Evolutionary conservation across 1,140 invertebrate genomes (phyloP).

Genomic region (Hylaeus volcanicus): DNA sequence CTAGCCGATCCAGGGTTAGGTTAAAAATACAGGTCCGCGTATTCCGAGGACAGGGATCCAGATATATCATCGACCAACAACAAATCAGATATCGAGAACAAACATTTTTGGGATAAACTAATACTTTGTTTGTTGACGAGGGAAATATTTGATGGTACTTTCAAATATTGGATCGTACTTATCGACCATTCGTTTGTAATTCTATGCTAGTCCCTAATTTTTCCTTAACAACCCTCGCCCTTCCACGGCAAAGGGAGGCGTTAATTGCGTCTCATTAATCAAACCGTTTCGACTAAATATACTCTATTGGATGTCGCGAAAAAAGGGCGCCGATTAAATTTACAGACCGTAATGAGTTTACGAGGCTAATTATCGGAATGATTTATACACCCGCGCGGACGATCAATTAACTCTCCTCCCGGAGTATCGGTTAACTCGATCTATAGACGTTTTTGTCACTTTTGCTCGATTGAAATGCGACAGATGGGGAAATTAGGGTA

Average conservation of each 20-base stretch:
- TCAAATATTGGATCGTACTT: conserved; percentile 31
- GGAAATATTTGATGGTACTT: background rate
- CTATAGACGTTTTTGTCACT: background rate
- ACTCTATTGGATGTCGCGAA: conserved; percentile 26
- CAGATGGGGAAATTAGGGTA: too few species aligned
- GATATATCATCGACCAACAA: too few species aligned
- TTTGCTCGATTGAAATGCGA: too few species aligned
- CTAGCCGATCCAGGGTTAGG: too few species aligned
- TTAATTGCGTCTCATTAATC: conserved; percentile 47
- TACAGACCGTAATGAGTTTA: conserved; percentile 41
- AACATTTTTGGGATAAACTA: background rate
- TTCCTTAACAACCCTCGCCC: too few species aligned
- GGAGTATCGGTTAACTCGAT: background rate
- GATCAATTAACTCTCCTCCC: conserved; percentile 3
- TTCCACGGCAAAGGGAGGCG: conserved; percentile 1
- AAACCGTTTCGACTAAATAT: conserved; percentile 43
- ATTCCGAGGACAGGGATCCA: too few species aligned
- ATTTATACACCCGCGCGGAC: conserved; percentile 13
- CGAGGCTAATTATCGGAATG: conserved; percentile 38
- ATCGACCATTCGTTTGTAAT: conserved; percentile 29
- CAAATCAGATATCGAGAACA: too few species aligned
- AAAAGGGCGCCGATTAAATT: conserved; percentile 32
- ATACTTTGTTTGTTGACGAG: conserved; percentile 2
- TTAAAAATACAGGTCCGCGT: too few species aligned
- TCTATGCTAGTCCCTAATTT: background rate